Evolutionary conservation across 2,113 vertebrate species (phyloP).

Genomic region (Cyanoderma ruficeps): DNA sequence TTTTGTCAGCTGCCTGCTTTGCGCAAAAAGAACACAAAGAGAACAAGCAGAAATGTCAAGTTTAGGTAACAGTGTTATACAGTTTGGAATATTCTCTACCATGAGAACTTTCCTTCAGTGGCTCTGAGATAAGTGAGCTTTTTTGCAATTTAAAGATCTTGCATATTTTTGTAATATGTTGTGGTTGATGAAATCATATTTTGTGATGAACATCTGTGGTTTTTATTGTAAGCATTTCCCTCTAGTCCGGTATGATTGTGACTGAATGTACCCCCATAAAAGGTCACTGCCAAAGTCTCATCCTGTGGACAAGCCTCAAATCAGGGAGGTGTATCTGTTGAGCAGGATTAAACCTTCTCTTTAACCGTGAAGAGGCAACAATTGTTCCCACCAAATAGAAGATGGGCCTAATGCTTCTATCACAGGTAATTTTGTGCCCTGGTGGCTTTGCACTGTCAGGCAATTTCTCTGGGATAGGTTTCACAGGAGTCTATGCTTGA

Average conservation of each 20-base stretch:
- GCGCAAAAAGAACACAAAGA: not conserved
- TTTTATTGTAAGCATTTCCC: not conserved
- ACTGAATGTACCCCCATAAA: not conserved
- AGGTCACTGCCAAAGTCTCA: not conserved
- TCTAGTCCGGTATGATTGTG: not conserved
- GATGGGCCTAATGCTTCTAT: not conserved
- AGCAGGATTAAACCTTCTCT: not conserved
- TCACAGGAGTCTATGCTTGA: not conserved
- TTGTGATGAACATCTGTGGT: not conserved
- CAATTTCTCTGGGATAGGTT: not conserved
- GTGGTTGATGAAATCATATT: not conserved
- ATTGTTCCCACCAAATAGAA: not conserved
- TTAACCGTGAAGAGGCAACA: not conserved
- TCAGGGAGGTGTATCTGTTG: not conserved
- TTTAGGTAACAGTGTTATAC: not conserved
- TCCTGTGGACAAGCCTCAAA: not conserved
- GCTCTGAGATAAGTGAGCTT: not conserved
- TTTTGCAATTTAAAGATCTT: not conserved
- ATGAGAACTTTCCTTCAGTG: not conserved
- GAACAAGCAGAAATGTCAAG: not conserved
- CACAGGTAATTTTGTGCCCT: not conserved
- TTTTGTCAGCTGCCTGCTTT: conserved; percentile 9
- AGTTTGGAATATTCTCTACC: not conserved
- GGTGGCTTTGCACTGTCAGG: not conserved
- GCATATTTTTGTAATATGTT: not conserved